Percentiles rank a stretch among this genome's conserved stretches.
phyloP scores from a whole-genome alignment of 2,113 vertebrate genomes.

The Tetrao urogallus region DNA sequence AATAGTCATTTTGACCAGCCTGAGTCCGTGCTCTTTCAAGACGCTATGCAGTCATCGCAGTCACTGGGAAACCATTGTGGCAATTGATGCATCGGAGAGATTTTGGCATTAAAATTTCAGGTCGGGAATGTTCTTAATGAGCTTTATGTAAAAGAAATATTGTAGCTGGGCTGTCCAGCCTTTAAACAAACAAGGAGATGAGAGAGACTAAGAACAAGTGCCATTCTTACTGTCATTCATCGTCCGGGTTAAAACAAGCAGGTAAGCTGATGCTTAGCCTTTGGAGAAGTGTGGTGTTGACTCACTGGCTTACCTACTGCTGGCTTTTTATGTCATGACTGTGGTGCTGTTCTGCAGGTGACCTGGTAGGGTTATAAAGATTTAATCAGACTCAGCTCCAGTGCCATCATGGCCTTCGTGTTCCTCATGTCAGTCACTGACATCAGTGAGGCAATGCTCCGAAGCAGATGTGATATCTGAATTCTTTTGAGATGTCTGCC shows the following conservation, averaged over 20 bases:
- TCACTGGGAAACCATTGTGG: not conserved
- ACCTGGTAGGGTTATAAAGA: not conserved
- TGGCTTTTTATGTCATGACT: not conserved
- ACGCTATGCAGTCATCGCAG: not conserved
- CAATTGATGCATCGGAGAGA: constrained; percentile 26
- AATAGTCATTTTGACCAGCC: not conserved
- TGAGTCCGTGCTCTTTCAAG: not conserved
- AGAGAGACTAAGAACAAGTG: not conserved
- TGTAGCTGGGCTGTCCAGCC: not conserved
- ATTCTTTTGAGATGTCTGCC: not conserved
- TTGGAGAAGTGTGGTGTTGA: not conserved
- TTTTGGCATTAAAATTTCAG: constrained; percentile 1
- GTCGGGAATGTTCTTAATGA: not conserved
- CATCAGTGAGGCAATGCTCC: not conserved
- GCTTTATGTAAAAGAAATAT: constrained; percentile 8
- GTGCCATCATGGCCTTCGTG: not conserved
- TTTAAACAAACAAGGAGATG: not conserved
- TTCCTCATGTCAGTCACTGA: not conserved
- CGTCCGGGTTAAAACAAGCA: not conserved
- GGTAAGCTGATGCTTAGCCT: not conserved
- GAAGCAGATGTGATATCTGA: not conserved
- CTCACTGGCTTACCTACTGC: not conserved
- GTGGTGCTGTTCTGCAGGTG: not conserved
- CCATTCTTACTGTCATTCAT: not conserved
- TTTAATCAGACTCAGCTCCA: not conserved